Conservation (phyloP, 2,888 invertebrate species). For the Tiliacea citrago region DNA sequence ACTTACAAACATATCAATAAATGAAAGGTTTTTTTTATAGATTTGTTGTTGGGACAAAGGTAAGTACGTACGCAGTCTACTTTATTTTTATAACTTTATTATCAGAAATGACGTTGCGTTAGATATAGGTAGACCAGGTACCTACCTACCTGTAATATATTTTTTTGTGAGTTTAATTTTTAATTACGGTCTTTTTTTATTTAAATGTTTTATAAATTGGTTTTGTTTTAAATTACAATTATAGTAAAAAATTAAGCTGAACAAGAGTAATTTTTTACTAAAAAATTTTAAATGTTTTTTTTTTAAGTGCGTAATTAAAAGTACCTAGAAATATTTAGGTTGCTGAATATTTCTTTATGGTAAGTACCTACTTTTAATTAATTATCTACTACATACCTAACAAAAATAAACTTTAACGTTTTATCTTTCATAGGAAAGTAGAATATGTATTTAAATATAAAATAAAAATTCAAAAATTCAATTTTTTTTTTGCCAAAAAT, state of each 20-base stretch:
- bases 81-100: background rate
- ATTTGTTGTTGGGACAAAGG: background rate
- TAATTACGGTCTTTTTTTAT: background rate
- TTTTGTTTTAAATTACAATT: background rate
- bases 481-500: background rate
- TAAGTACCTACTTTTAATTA: too few species aligned
- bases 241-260: too few species aligned
- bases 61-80: background rate
- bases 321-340: too few species aligned
- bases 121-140: too few species aligned
- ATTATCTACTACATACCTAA: too few species aligned
- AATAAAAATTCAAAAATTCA: background rate
- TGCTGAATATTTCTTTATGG: too few species aligned
- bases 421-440: background rate
- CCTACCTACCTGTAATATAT: too few species aligned
- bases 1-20: too few species aligned
- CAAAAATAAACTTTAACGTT: background rate
- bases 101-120: background rate
- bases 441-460: background rate
- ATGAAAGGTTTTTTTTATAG: background rate
- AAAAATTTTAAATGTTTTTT: too few species aligned
- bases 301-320: background rate
- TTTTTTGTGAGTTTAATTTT: background rate
- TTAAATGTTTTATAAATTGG: background rate
- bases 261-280: too few species aligned